Conservation (phyloP, 2,888 invertebrate genomes). For the Monoplex corrugatus region DNA sequence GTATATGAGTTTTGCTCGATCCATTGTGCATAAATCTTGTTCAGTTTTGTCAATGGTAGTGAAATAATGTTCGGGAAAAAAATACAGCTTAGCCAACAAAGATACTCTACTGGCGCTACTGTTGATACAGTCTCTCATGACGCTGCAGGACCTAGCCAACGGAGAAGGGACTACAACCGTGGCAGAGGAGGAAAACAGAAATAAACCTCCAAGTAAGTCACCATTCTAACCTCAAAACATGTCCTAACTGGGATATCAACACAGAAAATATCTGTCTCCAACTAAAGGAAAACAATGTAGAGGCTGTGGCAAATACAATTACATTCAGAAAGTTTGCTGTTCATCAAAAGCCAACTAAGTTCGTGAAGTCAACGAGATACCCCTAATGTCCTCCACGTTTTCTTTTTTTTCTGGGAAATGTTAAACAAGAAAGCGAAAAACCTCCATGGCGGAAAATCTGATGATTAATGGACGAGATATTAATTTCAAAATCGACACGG, state of each 20-base stretch:
- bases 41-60: too few species aligned
- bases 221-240: neutral
- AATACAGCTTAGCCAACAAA: neutral
- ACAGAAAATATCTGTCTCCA: neutral
- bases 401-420: neutral
- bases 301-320: neutral
- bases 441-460: neutral
- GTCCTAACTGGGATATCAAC: neutral
- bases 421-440: neutral
- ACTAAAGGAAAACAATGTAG: neutral
- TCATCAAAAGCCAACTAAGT: neutral
- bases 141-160: neutral
- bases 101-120: neutral
- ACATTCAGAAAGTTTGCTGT: neutral
- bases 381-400: neutral
- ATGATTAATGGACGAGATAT: neutral
- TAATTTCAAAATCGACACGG: neutral
- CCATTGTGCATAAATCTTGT: too few species aligned
- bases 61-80: too few species aligned
- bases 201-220: neutral
- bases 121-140: neutral
- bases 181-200: neutral
- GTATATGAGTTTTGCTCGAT: too few species aligned
- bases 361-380: neutral
- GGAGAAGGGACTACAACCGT: too few species aligned